phyloP scores from a whole-genome alignment of 1,140 invertebrate species.

The Hormaphis cornu region DNA sequence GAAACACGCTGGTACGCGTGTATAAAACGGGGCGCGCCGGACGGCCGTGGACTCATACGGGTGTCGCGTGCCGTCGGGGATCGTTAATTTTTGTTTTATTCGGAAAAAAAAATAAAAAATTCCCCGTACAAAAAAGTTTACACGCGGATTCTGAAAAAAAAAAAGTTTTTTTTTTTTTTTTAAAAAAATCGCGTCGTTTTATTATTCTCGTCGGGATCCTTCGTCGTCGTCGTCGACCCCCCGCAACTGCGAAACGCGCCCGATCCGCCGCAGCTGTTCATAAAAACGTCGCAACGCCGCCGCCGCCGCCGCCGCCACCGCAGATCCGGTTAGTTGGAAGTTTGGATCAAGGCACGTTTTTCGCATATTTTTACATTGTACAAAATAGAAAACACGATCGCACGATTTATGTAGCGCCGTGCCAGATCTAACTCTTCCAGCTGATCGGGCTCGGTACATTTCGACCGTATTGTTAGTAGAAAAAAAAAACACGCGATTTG shows the following conservation, averaged over 20 bases:
- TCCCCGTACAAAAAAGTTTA: too few species aligned
- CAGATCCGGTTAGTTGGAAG: constrained; percentile 46
- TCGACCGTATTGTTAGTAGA: neutral
- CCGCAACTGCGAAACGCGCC: too few species aligned
- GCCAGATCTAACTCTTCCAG: constrained; percentile 63
- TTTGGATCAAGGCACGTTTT: constrained; percentile 48
- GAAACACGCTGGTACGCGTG: neutral
- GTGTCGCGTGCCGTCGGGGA: too few species aligned
- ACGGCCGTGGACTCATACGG: neutral
- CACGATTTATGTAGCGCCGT: constrained; percentile 7
- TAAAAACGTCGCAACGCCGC: neutral
- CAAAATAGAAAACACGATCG: constrained; percentile 1
- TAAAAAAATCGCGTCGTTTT: too few species aligned
- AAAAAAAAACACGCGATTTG: too few species aligned
- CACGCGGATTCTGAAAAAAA: too few species aligned
- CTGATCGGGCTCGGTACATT: constrained; percentile 41
- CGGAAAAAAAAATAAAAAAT: too few species aligned
- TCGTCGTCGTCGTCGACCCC: too few species aligned
- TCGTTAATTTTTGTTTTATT: too few species aligned
- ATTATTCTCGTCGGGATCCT: too few species aligned
- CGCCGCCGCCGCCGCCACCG: neutral
- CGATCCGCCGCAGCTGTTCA: too few species aligned
- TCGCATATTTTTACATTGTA: neutral
- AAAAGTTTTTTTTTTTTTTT: too few species aligned
- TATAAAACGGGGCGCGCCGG: neutral